Evolutionary conservation across 2,797 vertebrate genomes (phyloP).

Genomic region (Brachyalestes nurse): DNA sequence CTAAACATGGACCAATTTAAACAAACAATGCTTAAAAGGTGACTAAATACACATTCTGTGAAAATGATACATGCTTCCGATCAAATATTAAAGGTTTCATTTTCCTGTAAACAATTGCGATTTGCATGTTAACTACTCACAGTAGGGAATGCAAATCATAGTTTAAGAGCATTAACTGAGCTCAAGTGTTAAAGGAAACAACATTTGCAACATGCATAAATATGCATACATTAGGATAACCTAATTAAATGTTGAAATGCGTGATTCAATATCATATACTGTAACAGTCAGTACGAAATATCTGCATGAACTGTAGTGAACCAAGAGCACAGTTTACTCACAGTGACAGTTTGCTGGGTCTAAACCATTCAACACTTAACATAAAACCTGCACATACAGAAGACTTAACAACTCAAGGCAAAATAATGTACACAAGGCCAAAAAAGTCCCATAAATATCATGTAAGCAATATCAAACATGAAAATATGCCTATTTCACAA

Average conservation of each 20-base stretch:
- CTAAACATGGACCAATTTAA: constrained; percentile 45
- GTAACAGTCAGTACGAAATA: constrained; percentile 45
- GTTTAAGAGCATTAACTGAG: neutral
- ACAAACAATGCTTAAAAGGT: constrained; percentile 43
- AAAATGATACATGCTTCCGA: constrained; percentile 45
- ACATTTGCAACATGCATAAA: constrained; percentile 44
- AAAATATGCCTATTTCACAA: constrained; percentile 47
- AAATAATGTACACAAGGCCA: constrained; percentile 58
- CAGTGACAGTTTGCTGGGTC: constrained; percentile 46
- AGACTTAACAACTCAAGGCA: constrained; percentile 54
- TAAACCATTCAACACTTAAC: constrained; percentile 37
- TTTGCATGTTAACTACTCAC: constrained; percentile 48
- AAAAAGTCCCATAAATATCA: constrained; percentile 38
- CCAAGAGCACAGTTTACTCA: constrained; percentile 45
- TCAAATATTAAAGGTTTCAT: constrained; percentile 55
- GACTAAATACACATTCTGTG: constrained; percentile 34
- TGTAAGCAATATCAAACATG: constrained; percentile 43
- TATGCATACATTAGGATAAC: constrained; percentile 20
- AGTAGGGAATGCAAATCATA: constrained; percentile 44
- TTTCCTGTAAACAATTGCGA: constrained; percentile 51
- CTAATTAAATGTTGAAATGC: constrained; percentile 7
- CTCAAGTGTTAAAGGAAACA: constrained; percentile 22
- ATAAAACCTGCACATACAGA: constrained; percentile 54
- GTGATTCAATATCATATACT: neutral
- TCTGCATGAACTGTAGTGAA: constrained; percentile 23